These are phyloP conservation scores for Stictonetta naevosa DNA, from an alignment of 2,113 vertebrate genomes.

Conservation along the genomic window DNA sequence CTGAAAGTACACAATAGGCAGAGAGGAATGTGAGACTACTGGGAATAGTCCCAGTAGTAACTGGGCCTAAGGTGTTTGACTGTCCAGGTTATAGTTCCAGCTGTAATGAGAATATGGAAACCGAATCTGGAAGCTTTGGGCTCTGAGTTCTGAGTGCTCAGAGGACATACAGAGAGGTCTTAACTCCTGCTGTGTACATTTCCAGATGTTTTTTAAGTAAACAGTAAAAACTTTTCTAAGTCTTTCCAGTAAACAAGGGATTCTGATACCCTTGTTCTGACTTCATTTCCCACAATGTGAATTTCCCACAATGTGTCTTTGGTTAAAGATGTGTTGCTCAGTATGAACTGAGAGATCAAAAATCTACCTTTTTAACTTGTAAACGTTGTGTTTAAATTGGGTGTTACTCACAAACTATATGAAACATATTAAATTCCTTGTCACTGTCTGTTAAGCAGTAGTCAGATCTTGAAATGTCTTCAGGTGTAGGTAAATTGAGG, in stretches of 20 bases:
- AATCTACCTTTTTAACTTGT: neutral
- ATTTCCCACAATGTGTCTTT: neutral
- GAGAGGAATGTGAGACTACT: neutral
- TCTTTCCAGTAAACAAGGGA: neutral
- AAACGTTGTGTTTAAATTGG: neutral
- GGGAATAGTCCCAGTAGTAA: neutral
- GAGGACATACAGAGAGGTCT: neutral
- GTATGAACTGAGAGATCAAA: neutral
- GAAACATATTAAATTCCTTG: neutral
- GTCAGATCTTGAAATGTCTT: neutral
- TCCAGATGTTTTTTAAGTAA: neutral
- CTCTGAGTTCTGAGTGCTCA: neutral
- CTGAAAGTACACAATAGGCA: neutral
- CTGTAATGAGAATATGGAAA: neutral
- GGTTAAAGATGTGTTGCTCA: neutral
- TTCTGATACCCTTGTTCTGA: neutral
- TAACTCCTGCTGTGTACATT: neutral
- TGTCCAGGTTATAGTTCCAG: neutral
- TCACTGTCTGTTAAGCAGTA: neutral
- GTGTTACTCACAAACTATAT: neutral
- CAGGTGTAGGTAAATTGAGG: neutral
- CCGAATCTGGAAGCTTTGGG: neutral
- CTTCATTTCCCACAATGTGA: neutral
- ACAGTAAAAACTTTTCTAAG: neutral
- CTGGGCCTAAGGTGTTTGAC: neutral